These are phyloP conservation scores for Scytalopus superciliaris DNA, from an alignment of 2,113 vertebrate genomes.

Conservation along the genomic window DNA sequence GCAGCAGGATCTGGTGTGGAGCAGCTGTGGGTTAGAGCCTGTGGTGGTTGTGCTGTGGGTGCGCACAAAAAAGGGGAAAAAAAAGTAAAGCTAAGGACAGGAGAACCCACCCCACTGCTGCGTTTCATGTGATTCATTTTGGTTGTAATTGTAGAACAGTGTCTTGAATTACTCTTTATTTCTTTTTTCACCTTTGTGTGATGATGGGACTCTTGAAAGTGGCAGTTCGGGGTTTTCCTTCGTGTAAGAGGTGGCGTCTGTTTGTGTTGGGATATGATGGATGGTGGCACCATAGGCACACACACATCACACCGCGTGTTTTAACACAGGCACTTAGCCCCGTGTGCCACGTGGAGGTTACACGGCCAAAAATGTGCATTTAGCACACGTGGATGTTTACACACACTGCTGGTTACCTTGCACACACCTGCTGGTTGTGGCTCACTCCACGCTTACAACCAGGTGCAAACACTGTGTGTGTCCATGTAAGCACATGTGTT, in stretches of 20 bases:
- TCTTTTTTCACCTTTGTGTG: background rate
- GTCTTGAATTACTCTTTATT: background rate
- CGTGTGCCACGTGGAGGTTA: rapidly evolving
- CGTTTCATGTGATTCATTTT: background rate
- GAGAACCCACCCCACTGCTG: background rate
- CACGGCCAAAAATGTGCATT: rapidly evolving
- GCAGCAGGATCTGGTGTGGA: background rate
- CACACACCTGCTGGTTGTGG: background rate
- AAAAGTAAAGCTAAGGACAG: background rate
- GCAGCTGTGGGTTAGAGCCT: background rate
- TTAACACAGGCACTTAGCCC: background rate
- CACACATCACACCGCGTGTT: rapidly evolving
- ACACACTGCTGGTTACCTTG: background rate
- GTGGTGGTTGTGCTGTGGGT: background rate
- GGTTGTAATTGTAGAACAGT: background rate
- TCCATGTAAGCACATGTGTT: rapidly evolving
- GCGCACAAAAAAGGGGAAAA: background rate
- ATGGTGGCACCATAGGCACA: rapidly evolving
- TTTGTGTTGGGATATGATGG: rapidly evolving
- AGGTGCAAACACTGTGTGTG: rapidly evolving
- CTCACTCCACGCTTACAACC: rapidly evolving
- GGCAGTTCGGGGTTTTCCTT: background rate
- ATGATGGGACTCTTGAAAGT: background rate
- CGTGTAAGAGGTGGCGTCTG: rapidly evolving
- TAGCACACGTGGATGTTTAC: rapidly evolving